These are phyloP conservation scores for Myocastor coypus DNA, from an alignment of 2,113 vertebrate species.

Conservation along the genomic window DNA sequence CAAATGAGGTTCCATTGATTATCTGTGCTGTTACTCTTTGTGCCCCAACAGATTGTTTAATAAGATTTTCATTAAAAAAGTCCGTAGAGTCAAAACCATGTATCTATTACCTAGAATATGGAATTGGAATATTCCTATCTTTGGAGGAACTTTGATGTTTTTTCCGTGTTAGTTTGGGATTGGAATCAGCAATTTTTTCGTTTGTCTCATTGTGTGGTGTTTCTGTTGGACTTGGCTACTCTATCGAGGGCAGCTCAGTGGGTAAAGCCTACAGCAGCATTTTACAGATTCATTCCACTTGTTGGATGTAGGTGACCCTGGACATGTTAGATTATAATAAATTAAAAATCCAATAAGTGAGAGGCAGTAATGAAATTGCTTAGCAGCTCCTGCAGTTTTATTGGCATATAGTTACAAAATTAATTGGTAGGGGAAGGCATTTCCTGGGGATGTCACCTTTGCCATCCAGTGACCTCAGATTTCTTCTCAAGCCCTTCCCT, in stretches of 20 bases:
- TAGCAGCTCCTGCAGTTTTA: not conserved
- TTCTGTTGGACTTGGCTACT: not conserved
- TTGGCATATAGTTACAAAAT: not conserved
- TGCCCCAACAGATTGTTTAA: slow-evolving; percentile 49
- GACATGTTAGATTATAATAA: not conserved
- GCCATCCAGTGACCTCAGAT: not conserved
- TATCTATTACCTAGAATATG: slow-evolving; percentile 47
- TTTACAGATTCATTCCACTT: slow-evolving; percentile 58
- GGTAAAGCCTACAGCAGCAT: not conserved
- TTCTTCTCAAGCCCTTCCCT: not conserved
- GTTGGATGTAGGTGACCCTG: slow-evolving; percentile 61
- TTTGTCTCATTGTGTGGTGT: not conserved
- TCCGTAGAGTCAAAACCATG: not conserved
- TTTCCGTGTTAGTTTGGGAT: slow-evolving; percentile 6
- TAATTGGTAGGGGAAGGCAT: not conserved
- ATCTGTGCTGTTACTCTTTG: not conserved
- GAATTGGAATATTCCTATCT: not conserved
- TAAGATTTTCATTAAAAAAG: slow-evolving; percentile 49
- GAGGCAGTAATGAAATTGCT: not conserved
- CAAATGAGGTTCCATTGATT: not conserved
- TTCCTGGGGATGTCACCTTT: not conserved
- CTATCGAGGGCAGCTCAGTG: not conserved
- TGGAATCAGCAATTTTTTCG: not conserved
- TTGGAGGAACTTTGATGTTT: not conserved
- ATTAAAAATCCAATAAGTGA: slow-evolving; percentile 30